phyloP scores from a whole-genome alignment of 1,140 invertebrate genomes.

The Zophobas atratus region DNA sequence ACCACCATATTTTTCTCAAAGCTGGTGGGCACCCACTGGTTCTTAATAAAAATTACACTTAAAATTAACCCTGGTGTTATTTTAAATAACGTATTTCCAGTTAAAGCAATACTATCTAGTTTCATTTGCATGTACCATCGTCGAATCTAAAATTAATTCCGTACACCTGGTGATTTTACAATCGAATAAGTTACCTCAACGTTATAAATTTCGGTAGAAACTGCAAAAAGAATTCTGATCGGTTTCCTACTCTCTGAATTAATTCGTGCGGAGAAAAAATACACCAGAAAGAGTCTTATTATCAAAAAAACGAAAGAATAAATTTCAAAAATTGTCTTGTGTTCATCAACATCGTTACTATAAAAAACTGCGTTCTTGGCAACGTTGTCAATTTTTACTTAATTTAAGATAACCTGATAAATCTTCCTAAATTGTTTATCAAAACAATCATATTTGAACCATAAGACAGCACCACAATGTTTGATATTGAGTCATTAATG shows the following conservation, averaged over 20 bases:
- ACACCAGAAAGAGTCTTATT: not conserved
- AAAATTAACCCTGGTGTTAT: slow-evolving; percentile 39
- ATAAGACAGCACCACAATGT: slow-evolving; percentile 3
- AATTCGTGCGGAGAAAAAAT: slow-evolving; percentile 16
- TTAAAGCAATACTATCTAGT: slow-evolving; percentile 25
- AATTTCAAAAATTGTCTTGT: not conserved
- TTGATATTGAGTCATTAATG: slow-evolving; percentile 13
- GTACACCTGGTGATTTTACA: not conserved
- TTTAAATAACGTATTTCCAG: slow-evolving; percentile 17
- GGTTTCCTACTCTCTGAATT: slow-evolving; percentile 16
- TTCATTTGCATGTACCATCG: slow-evolving; percentile 36
- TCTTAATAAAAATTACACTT: not conserved
- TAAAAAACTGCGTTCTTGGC: not conserved
- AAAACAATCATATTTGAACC: slow-evolving; percentile 26
- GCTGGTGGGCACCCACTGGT: not conserved
- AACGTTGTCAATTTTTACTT: not conserved
- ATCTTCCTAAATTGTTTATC: not conserved
- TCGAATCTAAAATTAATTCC: slow-evolving; percentile 1
- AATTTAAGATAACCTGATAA: not conserved
- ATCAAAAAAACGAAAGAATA: slow-evolving; percentile 5
- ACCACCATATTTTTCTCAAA: not conserved
- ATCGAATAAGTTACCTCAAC: slow-evolving; percentile 3
- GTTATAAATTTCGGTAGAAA: slow-evolving; percentile 16
- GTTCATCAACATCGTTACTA: not conserved
- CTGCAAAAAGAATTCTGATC: slow-evolving; percentile 17